Base-by-base conservation (phyloP, 1,140 invertebrate species). In the Pantala flavescens region DNA sequence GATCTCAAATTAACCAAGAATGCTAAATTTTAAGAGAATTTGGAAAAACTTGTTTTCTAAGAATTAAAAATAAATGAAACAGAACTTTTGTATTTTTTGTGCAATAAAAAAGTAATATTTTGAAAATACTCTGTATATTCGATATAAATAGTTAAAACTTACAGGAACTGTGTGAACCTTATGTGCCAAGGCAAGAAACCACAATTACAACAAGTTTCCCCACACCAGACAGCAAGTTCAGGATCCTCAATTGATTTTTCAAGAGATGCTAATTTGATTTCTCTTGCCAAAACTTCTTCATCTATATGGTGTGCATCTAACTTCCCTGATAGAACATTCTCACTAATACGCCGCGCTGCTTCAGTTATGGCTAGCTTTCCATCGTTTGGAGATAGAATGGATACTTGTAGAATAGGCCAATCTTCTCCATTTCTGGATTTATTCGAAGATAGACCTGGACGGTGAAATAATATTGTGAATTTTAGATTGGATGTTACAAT, bases 111-210 rank as follows among this genome's bases (percentile, higher is more conserved):
- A n/a, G n/a, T n/a, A n/a, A n/a, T n/a, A n/a, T n/a, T n/a, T n/a
- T n/a, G n/a, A n/a, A n/a, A n/a, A n/a, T n/a, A n/a, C n/a, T n/a
- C n/a, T n/a, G n/a, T n/a, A n/a, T n/a, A n/a, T n/a, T n/a, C n/a
- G n/a, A 36, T 36, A 36, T 5, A 9, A 36, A 36, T 36, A 36
- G 2, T 7, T 14, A 74, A 76, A 71, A 75, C 83, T 81, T 84
- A 87, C 81, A 88, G 80, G 82, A 91, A 90, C 83, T 90, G 89
- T 43, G 89, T 88, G 71, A 89, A 79, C 83, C 87, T 85, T 78
- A 89, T 88, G 78, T 91, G 89, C 90, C 90, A 91, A 55, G 89
- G 90, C 23, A 90, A 81, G 80, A 90, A 83, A 75, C 88, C 88
- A 79, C 85, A 85, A 55, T 88, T 87, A 75, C 82, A 85, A 77